phyloP scores from a whole-genome alignment of 2,888 invertebrate genomes.

The Drosophila colorata region DNA sequence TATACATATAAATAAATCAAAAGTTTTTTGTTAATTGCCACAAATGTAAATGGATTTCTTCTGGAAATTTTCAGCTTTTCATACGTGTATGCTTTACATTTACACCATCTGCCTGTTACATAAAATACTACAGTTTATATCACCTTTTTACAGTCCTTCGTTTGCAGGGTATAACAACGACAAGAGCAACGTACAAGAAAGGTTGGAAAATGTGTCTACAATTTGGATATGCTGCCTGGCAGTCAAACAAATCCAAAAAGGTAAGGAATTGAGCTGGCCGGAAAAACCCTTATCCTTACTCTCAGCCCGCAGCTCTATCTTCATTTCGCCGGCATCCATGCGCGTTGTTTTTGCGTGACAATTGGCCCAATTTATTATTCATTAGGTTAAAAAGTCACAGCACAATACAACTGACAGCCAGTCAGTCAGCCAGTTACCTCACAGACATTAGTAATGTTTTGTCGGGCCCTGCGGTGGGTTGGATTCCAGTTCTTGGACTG shows the following conservation, averaged over 20 bases:
- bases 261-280: constrained; percentile 22
- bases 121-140: too few relatives aligned
- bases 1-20: too few relatives aligned
- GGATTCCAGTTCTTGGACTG: constrained; percentile 16
- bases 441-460: constrained; percentile 64
- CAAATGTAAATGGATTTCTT: too few relatives aligned
- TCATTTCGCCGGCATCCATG: constrained; percentile 11
- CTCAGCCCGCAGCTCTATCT: constrained; percentile 18
- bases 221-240: constrained; percentile 68
- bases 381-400: constrained; percentile 82
- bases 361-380: constrained; percentile 83
- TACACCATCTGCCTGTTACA: too few relatives aligned
- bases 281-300: constrained; percentile 35
- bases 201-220: constrained; percentile 69
- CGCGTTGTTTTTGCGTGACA: constrained; percentile 81
- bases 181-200: constrained; percentile 12
- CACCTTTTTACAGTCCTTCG: too few relatives aligned
- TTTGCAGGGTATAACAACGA: constrained; percentile 18
- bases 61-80: too few relatives aligned
- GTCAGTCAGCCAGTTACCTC: constrained; percentile 65
- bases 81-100: too few relatives aligned
- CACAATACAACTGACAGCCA: constrained; percentile 74
- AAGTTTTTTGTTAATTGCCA: too few relatives aligned
- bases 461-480: constrained; percentile 14
- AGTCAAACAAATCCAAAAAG: constrained; percentile 30